Percentiles rank a stretch among this genome's conserved stretches.
These are phyloP conservation scores for Alviniconcha strummeri DNA, from an alignment of 2,888 invertebrate genomes.

Conservation along the genomic window DNA sequence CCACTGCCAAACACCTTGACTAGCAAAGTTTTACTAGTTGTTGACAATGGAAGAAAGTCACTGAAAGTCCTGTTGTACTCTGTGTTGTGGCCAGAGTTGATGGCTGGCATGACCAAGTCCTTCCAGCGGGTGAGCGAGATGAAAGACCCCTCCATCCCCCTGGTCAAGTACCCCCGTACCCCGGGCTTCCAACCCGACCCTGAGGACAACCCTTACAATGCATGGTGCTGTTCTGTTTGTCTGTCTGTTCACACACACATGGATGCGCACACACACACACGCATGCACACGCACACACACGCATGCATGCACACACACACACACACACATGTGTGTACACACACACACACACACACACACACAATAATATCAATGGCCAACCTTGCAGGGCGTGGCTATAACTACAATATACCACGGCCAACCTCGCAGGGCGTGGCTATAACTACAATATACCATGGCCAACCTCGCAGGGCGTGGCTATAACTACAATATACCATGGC, in stretches of 20 bases:
- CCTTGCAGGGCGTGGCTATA: too few species aligned
- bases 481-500: too few species aligned
- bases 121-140: conserved; percentile 45
- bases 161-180: conserved; percentile 50
- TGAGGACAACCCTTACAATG: conserved; percentile 54
- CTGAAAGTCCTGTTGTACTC: not conserved
- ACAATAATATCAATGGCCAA: too few species aligned
- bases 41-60: conserved; percentile 25
- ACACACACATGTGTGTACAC: not conserved
- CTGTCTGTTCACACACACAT: not conserved
- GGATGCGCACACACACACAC: not conserved
- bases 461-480: too few species aligned
- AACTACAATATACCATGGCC: not conserved
- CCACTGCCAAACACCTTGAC: too few species aligned
- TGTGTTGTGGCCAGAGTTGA: conserved; percentile 37
- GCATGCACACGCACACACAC: not conserved
- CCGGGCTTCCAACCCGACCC: conserved; percentile 49
- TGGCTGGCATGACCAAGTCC: conserved; percentile 35
- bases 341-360: too few species aligned
- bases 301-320: not conserved
- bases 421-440: not conserved
- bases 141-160: conserved; percentile 45
- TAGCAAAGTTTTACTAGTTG: too few species aligned
- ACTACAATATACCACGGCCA: too few species aligned
- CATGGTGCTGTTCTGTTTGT: conserved; percentile 47